These are phyloP conservation scores for Drosophila pruinosa DNA, from an alignment of 1,140 invertebrate genomes.

Conservation along the genomic window DNA sequence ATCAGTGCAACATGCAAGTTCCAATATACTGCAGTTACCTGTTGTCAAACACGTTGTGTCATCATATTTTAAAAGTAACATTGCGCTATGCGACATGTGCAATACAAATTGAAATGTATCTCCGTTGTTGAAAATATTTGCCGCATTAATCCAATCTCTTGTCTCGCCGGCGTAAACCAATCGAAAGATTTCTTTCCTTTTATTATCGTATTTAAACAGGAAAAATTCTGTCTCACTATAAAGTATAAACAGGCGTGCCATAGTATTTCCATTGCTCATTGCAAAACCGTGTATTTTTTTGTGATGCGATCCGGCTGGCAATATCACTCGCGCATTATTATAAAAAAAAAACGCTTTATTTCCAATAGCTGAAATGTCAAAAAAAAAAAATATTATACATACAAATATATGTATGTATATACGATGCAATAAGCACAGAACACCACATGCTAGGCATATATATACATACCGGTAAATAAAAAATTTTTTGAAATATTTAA, in stretches of 20 bases:
- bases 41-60: neutral
- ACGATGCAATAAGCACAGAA: too few species aligned
- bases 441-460: too few species aligned
- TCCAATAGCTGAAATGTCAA: conserved; percentile 38
- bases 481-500: too few species aligned
- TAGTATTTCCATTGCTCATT: neutral
- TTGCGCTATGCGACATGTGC: conserved; percentile 65
- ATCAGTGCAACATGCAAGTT: conserved; percentile 52
- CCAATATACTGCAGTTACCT: conserved; percentile 3
- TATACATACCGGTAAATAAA: too few species aligned
- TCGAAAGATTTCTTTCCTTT: conserved; percentile 16
- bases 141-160: conserved; percentile 73
- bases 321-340: neutral
- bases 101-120: conserved; percentile 40
- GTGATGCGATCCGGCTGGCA: conserved; percentile 16
- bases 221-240: conserved; percentile 58
- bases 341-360: conserved; percentile 35
- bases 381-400: neutral
- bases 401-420: neutral
- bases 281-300: conserved; percentile 58
- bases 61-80: conserved; percentile 47
- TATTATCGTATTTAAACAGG: conserved; percentile 6
- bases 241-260: conserved; percentile 27
- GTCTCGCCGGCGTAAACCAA: conserved; percentile 56
- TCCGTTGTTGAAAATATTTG: conserved; percentile 41